Base-by-base conservation (phyloP, 2,113 vertebrate species). In the Callionymus lyra region DNA sequence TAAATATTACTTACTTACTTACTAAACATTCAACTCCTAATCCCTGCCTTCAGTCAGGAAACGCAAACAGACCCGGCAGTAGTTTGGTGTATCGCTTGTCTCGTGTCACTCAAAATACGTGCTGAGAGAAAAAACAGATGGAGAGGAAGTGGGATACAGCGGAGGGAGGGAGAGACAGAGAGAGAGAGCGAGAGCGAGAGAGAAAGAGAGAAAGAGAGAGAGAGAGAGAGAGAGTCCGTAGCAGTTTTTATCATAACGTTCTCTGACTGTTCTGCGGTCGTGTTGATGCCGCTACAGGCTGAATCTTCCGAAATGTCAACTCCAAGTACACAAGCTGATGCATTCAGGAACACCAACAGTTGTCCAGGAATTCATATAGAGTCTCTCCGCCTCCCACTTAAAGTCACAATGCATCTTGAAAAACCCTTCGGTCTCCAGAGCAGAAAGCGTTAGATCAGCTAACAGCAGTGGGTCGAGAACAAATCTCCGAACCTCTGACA, bases 101-200 rank as follows among this genome's bases (percentile, higher is more conserved):
- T 31, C 12, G 40, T 40, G 47, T 44, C 62, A 60, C 63, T 39
- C 43, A 19, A 8, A 53, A 31, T 16, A 27, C 21, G 31, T 48
- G 50, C 66, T 74, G 62, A 77, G 44, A 54, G 57, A 16, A 53
- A 68, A 65, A 76, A 56, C 72, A 80, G 80, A 74, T 75, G 73
- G 67, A 59, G 16, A 59, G 63, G 62, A 68, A 51, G 69, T 47
- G 43, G 50, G 39, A 42, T 6, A 44, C 37, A 62, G 64, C 41
- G 54, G 45, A 60, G 54, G 32, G 56, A 46, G 57, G 50, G 44
- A 36, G 9, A 58, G 50, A 53, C 59, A 14, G 50, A 51, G 68
- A 54, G 57, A 60, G n/a, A n/a, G n/a, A n/a, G n/a, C n/a, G 67
- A 59, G 16, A 59, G 63, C 59, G 66, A 51, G 69, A 44, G 43